Base-by-base conservation (phyloP, 1,140 invertebrate species). In the Aphelenchoides fujianensis region DNA sequence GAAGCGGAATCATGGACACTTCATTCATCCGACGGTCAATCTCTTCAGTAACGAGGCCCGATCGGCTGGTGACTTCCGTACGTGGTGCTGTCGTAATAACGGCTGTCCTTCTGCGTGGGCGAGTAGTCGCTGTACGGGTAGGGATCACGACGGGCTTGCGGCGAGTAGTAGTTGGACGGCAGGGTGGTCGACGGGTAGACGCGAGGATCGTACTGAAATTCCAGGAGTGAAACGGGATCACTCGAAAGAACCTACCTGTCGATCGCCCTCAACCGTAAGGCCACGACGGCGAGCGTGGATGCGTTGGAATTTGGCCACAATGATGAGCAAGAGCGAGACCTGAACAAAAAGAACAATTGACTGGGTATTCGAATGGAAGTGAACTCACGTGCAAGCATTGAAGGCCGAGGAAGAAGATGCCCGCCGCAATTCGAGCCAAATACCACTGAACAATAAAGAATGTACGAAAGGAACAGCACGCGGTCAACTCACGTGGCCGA, bases 341-440 rank as follows among this genome's bases (percentile, higher is more conserved):
- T 83, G 63, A 68, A 81, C 64, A 35, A 1, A 55, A 16, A 30
- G 2, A n/a, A 0, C n/a, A n/a, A n/a, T n/a, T n/a, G n/a, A n/a
- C n/a, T 32, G 34, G 37, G 9, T 37, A 3, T 19, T 69, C 7
- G 19, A 69, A 27, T 1, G 41, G 16, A 36, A 28, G 9, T 2
- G 55, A 36, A 79, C 72, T 71, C 41, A 83, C 82, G 59, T 83
- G 82, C 34, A 84, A 77, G 55, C 83, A 80, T 66, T 83, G 82
- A 7, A 83, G 68, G 12, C 82, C 82, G 7, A 84, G 69, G 71
- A 84, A 84, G 77, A 84, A 84, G 52, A 83, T 83, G 41, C 79
- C 82, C 27, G 81, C 76, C 7, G 82, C 82, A 48, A 83, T 77
- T 48, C 82, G 72, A 3, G 82, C 82, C 64, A 83, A 69, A 72